Conservation (phyloP, 2,113 vertebrate genomes). For the Eurypyga helias region DNA sequence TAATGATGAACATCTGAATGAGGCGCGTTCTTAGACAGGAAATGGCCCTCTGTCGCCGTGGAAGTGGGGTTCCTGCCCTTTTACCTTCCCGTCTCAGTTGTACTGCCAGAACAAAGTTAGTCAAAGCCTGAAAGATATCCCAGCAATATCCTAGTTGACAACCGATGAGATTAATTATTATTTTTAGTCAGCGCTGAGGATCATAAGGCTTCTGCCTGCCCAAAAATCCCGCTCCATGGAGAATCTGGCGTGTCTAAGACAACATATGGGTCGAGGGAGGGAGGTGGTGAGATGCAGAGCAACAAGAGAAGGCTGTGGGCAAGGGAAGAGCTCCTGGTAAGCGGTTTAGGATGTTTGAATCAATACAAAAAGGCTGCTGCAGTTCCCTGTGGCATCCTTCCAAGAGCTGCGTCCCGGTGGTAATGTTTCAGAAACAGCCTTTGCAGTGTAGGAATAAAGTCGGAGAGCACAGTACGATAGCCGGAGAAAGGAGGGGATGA, state of each 20-base stretch:
- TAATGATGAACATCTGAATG: neutral
- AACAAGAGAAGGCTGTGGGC: constrained; percentile 19
- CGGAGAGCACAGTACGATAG: neutral
- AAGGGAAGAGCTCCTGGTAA: constrained; percentile 13
- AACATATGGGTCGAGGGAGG: constrained; percentile 34
- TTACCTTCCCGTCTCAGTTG: neutral
- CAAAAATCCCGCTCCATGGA: neutral
- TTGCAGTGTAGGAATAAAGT: neutral
- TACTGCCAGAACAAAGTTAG: neutral
- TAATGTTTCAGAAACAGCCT: neutral
- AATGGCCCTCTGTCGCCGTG: neutral
- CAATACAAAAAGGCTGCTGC: constrained; percentile 29
- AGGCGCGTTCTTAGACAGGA: neutral
- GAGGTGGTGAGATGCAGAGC: constrained; percentile 34
- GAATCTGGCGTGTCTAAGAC: neutral
- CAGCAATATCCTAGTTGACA: neutral
- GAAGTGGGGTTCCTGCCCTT: neutral
- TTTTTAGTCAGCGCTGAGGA: neutral
- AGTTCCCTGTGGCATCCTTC: neutral
- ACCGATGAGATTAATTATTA: neutral
- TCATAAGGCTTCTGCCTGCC: neutral
- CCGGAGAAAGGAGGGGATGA: neutral
- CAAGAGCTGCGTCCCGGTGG: neutral
- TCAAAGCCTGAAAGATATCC: neutral
- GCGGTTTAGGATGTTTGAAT: neutral